phyloP scores from a whole-genome alignment of 2,797 vertebrate species.

The Calcarius lapponicus region DNA sequence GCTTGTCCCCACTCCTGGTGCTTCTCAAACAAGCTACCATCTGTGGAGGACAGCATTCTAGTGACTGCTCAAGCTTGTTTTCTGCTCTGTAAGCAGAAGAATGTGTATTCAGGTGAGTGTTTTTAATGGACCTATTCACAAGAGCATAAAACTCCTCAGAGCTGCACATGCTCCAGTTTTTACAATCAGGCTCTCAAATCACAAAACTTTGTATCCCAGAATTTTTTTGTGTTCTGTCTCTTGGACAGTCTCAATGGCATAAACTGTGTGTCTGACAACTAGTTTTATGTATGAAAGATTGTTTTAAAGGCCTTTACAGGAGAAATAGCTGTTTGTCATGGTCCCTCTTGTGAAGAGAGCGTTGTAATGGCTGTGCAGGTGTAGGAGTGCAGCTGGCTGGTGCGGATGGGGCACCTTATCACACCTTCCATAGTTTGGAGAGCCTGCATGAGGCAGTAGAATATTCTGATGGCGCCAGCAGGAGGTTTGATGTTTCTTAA shows the following conservation, averaged over 20 bases:
- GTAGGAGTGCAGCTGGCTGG: background rate
- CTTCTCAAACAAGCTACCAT: background rate
- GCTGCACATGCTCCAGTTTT: background rate
- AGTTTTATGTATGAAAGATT: background rate
- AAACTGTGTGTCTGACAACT: background rate
- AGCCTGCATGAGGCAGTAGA: background rate
- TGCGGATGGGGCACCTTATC: background rate
- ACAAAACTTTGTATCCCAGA: background rate
- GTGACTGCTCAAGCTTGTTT: background rate
- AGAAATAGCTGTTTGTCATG: background rate
- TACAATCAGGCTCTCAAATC: background rate
- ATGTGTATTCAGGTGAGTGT: background rate
- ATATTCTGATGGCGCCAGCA: background rate
- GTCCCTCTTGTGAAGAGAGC: background rate
- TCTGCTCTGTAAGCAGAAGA: background rate
- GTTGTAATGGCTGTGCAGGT: rapidly evolving
- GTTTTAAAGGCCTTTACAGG: background rate
- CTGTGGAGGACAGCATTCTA: background rate
- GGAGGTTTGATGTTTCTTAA: background rate
- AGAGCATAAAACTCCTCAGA: background rate
- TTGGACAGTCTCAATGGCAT: background rate
- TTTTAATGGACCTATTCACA: background rate
- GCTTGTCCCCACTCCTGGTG: background rate
- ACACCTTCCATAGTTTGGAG: background rate
- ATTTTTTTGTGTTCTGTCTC: background rate